A percentile compares a stretch with the other conserved stretches of the same genome.
These are phyloP conservation scores for Orestias chungarensis DNA, from an alignment of 2,797 vertebrate genomes.

Conservation along the genomic window DNA sequence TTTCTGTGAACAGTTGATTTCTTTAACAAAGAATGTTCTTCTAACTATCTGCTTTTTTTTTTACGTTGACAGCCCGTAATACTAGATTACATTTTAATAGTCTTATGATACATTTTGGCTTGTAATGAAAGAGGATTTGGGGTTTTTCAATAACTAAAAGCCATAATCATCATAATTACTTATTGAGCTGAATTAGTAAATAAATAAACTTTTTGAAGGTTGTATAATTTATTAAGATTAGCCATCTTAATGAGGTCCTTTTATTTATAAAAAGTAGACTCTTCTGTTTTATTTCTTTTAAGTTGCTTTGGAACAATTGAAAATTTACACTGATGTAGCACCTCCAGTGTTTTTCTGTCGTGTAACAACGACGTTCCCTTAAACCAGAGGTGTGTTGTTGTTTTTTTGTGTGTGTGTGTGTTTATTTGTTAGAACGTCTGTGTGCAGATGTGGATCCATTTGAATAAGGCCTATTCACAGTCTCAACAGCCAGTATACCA, in stretches of 20 bases:
- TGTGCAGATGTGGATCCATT: slow-evolving; percentile 61
- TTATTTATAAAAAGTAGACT: slow-evolving; percentile 30
- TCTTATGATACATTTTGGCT: neutral
- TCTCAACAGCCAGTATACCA: slow-evolving; percentile 80
- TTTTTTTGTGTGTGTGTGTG: slow-evolving; percentile 64
- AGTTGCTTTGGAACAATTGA: slow-evolving; percentile 70
- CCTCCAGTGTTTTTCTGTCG: slow-evolving; percentile 61
- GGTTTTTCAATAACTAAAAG: neutral
- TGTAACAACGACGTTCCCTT: slow-evolving; percentile 49
- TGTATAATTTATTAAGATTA: neutral
- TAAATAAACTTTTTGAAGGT: neutral
- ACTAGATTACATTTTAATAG: no score
- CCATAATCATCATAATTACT: neutral
- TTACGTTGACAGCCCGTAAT: no score
- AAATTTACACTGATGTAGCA: slow-evolving; percentile 53
- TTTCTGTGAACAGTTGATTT: neutral
- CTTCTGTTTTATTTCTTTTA: slow-evolving; percentile 26
- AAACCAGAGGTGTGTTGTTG: slow-evolving; percentile 59
- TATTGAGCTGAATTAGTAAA: neutral
- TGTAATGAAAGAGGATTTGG: neutral
- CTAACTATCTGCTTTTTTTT: neutral
- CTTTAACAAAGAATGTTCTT: neutral
- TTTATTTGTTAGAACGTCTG: slow-evolving; percentile 64
- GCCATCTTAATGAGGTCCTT: neutral
- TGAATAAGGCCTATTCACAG: slow-evolving; percentile 79